phyloP scores from a whole-genome alignment of 2,888 invertebrate species.

The Spialia ferax region DNA sequence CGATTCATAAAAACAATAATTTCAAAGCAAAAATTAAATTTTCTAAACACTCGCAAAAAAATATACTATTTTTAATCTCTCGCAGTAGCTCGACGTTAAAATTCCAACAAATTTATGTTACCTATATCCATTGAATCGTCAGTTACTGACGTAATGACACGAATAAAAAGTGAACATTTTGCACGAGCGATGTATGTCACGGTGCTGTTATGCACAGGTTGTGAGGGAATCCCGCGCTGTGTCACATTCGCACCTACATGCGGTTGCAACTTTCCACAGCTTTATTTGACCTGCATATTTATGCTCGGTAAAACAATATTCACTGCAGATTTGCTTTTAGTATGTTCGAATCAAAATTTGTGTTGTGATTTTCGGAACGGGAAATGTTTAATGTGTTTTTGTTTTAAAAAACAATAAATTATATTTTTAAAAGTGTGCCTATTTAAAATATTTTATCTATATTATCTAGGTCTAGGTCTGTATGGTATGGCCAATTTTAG shows the following conservation, averaged over 20 bases:
- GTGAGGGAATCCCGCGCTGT: neutral
- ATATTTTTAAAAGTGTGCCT: too few species aligned
- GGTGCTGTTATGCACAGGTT: conserved; percentile 1
- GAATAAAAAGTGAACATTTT: neutral
- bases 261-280: conserved; percentile 25
- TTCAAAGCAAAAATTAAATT: too few species aligned
- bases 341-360: neutral
- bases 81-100: too few species aligned
- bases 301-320: conserved; percentile 18
- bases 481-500: too few species aligned
- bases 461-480: too few species aligned
- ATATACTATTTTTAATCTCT: too few species aligned
- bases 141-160: neutral
- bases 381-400: too few species aligned
- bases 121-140: neutral
- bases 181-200: neutral
- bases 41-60: too few species aligned
- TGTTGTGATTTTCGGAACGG: too few species aligned
- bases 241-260: conserved; percentile 22
- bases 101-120: neutral
- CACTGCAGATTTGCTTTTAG: conserved; percentile 15
- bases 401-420: too few species aligned
- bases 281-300: conserved; percentile 25
- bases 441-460: too few species aligned
- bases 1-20: too few species aligned